phyloP scores from a whole-genome alignment of 2,888 invertebrate species.

The Acleris cristana region DNA sequence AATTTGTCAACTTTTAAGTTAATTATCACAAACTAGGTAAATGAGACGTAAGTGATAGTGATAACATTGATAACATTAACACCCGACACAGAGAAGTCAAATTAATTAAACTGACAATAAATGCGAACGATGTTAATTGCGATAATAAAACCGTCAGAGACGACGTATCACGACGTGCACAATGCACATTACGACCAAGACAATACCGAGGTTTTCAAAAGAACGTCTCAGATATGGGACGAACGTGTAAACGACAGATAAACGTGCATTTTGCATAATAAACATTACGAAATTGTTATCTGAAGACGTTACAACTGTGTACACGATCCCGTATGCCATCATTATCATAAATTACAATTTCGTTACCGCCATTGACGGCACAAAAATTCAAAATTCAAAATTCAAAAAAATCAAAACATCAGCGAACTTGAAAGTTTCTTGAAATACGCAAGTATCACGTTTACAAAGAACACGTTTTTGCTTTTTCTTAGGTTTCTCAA shows the following conservation, averaged over 20 bases:
- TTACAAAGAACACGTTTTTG: no score
- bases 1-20: neutral
- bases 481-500: no score
- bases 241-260: constrained; percentile 32
- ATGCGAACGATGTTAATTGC: constrained; percentile 18
- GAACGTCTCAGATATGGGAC: neutral
- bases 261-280: constrained; percentile 35
- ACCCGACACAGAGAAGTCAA: constrained; percentile 15
- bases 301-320: constrained; percentile 24
- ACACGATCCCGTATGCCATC: constrained; percentile 28
- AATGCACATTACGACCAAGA: constrained; percentile 20
- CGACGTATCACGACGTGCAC: constrained; percentile 15
- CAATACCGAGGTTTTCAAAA: constrained; percentile 16
- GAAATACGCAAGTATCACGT: no score
- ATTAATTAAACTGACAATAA: constrained; percentile 25
- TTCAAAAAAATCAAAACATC: no score
- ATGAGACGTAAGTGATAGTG: constrained; percentile 22
- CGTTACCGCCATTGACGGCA: neutral
- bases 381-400: neutral
- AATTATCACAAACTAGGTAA: constrained; percentile 27
- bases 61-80: constrained; percentile 23
- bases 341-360: constrained; percentile 17
- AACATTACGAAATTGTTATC: constrained; percentile 36
- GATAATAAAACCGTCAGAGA: constrained; percentile 15
- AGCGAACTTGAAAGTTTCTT: no score